phyloP scores from a whole-genome alignment of 1,140 invertebrate species.

The Trachymyrmex cornetzi region DNA sequence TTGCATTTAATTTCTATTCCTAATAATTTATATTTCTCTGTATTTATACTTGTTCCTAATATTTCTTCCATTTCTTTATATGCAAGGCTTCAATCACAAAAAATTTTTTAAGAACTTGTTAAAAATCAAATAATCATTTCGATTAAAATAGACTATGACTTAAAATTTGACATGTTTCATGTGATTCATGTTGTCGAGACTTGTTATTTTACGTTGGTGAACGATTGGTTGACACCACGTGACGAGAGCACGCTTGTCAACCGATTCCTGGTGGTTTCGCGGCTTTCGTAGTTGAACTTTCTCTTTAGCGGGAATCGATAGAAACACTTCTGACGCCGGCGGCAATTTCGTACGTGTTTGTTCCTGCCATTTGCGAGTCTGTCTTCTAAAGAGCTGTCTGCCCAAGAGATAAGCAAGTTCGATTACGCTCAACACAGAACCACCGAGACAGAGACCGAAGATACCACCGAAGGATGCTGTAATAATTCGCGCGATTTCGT shows the following conservation, averaged over 20 bases:
- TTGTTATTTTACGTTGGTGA: not conserved
- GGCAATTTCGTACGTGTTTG: slow-evolving; percentile 30
- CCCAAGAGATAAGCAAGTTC: slow-evolving; percentile 78
- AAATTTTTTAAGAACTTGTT: too few relatives aligned
- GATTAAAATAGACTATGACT: not conserved
- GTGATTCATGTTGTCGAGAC: not conserved
- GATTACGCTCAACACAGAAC: slow-evolving; percentile 80
- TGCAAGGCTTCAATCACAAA: too few relatives aligned
- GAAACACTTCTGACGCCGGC: slow-evolving; percentile 64
- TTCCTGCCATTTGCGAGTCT: not conserved
- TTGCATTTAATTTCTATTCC: too few relatives aligned
- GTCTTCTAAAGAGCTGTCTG: not conserved
- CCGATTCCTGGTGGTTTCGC: not conserved
- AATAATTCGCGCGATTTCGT: slow-evolving; percentile 3
- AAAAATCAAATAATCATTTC: not conserved
- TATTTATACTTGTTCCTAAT: too few relatives aligned
- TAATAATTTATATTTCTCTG: too few relatives aligned
- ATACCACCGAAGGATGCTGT: slow-evolving; percentile 84
- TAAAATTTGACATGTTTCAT: slow-evolving; percentile 16
- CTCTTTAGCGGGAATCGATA: slow-evolving; percentile 9
- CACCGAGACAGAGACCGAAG: slow-evolving; percentile 83
- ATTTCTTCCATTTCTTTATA: too few relatives aligned
- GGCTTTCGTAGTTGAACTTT: not conserved
- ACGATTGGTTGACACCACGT: slow-evolving; percentile 13
- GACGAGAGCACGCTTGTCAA: slow-evolving; percentile 25